These are phyloP conservation scores for Zaprionus lineosus DNA, from an alignment of 2,888 invertebrate genomes.

Conservation along the genomic window DNA sequence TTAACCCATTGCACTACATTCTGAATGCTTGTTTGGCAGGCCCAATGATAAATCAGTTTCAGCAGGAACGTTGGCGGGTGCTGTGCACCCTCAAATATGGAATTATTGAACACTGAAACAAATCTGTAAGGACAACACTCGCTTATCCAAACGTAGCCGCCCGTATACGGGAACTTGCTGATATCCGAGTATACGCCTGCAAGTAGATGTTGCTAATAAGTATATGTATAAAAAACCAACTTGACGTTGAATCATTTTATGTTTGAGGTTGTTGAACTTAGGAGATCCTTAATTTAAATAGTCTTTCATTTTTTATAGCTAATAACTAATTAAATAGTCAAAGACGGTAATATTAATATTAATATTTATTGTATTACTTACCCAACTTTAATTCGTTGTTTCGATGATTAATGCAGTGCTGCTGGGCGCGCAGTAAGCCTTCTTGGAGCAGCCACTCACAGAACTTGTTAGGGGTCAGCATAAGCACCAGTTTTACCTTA, in stretches of 20 bases:
- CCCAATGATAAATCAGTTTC: constrained; percentile 95
- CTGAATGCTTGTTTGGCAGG: constrained; percentile 94
- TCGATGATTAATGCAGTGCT: constrained; percentile 88
- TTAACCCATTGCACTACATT: constrained; percentile 95
- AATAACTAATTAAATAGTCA: too few species aligned
- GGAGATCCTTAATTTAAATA: too few species aligned
- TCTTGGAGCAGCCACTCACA: constrained; percentile 95
- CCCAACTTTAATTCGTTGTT: constrained; percentile 89
- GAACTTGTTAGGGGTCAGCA: constrained; percentile 92
- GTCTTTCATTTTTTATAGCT: too few species aligned
- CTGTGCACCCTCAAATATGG: constrained; percentile 92
- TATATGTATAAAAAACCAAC: too few species aligned
- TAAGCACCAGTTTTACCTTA: constrained; percentile 91
- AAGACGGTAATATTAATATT: too few species aligned
- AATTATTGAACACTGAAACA: constrained; percentile 93
- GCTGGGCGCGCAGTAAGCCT: constrained; percentile 91
- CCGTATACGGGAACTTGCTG: constrained; percentile 92
- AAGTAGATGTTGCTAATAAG: neutral
- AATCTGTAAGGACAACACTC: constrained; percentile 93
- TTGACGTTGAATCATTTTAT: too few species aligned
- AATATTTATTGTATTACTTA: too few species aligned
- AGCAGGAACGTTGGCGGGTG: constrained; percentile 92
- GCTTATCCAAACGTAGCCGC: constrained; percentile 95
- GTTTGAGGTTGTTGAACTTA: too few species aligned
- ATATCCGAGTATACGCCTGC: constrained; percentile 93